These are phyloP conservation scores for Dascillus cervinus DNA, from an alignment of 2,888 invertebrate species.

Conservation along the genomic window DNA sequence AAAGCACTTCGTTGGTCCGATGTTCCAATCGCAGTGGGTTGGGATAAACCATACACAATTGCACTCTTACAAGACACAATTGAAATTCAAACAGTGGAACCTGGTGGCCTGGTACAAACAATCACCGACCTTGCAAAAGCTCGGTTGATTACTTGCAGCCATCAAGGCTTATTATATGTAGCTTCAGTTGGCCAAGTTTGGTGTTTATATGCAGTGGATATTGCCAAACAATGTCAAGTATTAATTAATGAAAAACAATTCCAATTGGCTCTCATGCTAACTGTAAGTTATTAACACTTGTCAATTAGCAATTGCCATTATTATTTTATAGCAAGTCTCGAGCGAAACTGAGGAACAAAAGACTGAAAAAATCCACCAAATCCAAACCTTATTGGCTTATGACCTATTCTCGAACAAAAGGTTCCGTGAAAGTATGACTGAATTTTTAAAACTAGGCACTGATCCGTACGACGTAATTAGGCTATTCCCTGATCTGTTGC, in stretches of 20 bases:
- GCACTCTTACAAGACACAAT: constrained; percentile 76
- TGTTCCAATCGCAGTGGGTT: constrained; percentile 66
- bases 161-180: constrained; percentile 74
- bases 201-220: constrained; percentile 75
- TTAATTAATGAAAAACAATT: constrained; percentile 87
- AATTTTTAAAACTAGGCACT: constrained; percentile 82
- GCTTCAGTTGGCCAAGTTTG: constrained; percentile 85
- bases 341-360: constrained; percentile 76
- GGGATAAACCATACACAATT: constrained; percentile 90
- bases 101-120: constrained; percentile 45
- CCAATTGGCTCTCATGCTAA: constrained; percentile 84
- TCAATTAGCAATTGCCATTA: constrained; percentile 4
- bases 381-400: constrained; percentile 84
- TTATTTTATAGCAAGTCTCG: constrained; percentile 62
- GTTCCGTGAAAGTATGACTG: constrained; percentile 84
- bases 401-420: constrained; percentile 84
- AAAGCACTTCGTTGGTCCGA: constrained; percentile 75
- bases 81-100: constrained; percentile 80
- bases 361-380: constrained; percentile 71
- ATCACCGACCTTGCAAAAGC: constrained; percentile 38
- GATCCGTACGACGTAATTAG: constrained; percentile 95
- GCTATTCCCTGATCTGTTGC: constrained; percentile 79
- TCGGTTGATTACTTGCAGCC: constrained; percentile 64
- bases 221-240: constrained; percentile 74
- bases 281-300: constrained; percentile 51